Evolutionary conservation across 2,888 invertebrate genomes (phyloP).

Genomic region (Thalpophila matura): DNA sequence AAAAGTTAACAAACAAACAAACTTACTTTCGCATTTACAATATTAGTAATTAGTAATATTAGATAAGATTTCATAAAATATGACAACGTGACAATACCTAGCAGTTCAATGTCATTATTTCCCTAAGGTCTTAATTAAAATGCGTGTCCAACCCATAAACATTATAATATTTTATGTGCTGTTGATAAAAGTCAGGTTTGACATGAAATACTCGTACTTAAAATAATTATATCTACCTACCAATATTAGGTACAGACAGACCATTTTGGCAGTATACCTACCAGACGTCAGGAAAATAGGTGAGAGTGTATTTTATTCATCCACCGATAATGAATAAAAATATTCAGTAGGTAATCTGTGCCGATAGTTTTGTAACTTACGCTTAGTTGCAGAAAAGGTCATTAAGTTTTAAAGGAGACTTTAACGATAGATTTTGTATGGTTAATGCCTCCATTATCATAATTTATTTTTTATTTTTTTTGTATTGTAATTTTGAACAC

Average conservation of each 20-base stretch:
- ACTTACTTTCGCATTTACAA: too few species aligned
- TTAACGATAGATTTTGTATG: too few species aligned
- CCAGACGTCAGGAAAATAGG: slow-evolving; percentile 9
- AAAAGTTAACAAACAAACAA: too few species aligned
- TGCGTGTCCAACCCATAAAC: slow-evolving; percentile 2
- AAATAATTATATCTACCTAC: too few species aligned
- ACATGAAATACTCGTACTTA: not conserved
- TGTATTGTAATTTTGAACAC: too few species aligned
- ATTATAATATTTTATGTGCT: not conserved
- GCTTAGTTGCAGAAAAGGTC: too few species aligned
- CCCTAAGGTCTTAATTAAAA: slow-evolving; percentile 18
- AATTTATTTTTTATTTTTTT: too few species aligned
- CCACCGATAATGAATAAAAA: slow-evolving; percentile 4
- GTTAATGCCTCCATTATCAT: too few species aligned
- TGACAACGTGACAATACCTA: not conserved
- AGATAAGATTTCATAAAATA: too few species aligned
- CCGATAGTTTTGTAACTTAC: slow-evolving; percentile 19
- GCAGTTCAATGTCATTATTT: not conserved
- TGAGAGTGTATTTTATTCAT: slow-evolving; percentile 17
- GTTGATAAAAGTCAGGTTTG: not conserved
- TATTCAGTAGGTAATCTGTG: slow-evolving; percentile 20
- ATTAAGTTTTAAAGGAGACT: too few species aligned
- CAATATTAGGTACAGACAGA: too few species aligned
- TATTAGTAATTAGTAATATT: too few species aligned
- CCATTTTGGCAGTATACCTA: not conserved